phyloP scores from a whole-genome alignment of 2,888 invertebrate species.

The Melanophora roralis region DNA sequence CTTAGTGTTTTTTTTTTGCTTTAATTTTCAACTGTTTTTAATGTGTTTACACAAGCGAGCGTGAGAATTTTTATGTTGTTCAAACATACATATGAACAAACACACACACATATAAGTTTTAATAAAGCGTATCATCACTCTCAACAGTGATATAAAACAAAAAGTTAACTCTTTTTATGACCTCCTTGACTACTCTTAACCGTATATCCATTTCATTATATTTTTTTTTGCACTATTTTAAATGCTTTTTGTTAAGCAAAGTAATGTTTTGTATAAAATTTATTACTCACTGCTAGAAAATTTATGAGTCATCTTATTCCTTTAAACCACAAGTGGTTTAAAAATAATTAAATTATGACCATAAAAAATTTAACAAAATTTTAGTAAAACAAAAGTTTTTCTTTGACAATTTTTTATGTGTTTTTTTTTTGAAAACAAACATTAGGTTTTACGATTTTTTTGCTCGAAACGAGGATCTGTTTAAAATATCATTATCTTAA shows the following conservation, averaged over 20 bases:
- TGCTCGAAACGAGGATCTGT: too few species aligned
- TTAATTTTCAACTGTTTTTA: neutral
- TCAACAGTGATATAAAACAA: constrained; percentile 51
- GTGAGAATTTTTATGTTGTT: neutral
- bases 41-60: neutral
- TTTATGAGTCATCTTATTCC: constrained; percentile 51
- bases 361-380: constrained; percentile 6
- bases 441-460: too few species aligned
- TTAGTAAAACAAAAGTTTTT: neutral
- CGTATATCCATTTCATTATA: neutral
- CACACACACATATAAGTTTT: too few species aligned
- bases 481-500: too few species aligned
- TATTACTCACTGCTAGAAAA: constrained; percentile 37
- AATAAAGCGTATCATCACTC: constrained; percentile 16
- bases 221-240: neutral
- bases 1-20: constrained; percentile 19
- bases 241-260: constrained; percentile 16
- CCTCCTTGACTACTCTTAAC: constrained; percentile 34
- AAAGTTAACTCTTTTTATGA: constrained; percentile 48
- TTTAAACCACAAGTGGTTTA: constrained; percentile 55
- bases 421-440: too few species aligned
- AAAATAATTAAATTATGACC: constrained; percentile 46
- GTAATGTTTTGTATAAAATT: constrained; percentile 45
- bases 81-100: neutral
- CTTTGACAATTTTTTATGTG: neutral